A percentile compares a stretch with the other conserved stretches of the same genome.
Conservation (phyloP, 2,113 vertebrate species). For the Pomatostomus ruficeps region DNA sequence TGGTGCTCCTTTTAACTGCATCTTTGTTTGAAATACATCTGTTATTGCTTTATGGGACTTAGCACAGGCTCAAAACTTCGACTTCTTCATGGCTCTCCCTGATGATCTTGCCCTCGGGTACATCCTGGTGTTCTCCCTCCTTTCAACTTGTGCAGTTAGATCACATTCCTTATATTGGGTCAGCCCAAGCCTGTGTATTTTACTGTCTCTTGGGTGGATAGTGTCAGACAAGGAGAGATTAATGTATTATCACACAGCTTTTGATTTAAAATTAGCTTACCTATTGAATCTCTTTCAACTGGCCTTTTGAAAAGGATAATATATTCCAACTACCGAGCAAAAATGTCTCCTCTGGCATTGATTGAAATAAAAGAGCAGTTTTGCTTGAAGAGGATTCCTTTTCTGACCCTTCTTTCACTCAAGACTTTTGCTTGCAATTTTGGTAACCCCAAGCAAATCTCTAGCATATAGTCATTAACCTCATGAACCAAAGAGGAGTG, state of each 20-base stretch:
- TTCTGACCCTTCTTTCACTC: neutral
- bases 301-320: constrained; percentile 55
- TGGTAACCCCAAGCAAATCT: neutral
- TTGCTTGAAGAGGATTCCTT: neutral
- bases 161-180: neutral
- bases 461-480: neutral
- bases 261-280: constrained; percentile 36
- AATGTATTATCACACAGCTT: constrained; percentile 33
- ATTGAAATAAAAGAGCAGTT: constrained; percentile 42
- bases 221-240: neutral
- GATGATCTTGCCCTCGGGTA: fast-evolving
- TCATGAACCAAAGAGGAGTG: neutral
- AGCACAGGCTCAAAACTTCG: neutral
- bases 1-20: neutral
- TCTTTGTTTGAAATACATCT: neutral
- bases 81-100: neutral
- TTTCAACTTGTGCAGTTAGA: neutral
- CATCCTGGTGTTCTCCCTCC: neutral
- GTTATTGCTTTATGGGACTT: neutral
- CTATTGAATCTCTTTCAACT: neutral
- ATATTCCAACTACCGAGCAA: neutral
- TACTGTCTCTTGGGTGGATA: neutral
- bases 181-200: neutral
- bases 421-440: neutral
- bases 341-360: constrained; percentile 12